phyloP scores from a whole-genome alignment of 2,113 vertebrate genomes.

The Hydrochoerus hydrochaeris region DNA sequence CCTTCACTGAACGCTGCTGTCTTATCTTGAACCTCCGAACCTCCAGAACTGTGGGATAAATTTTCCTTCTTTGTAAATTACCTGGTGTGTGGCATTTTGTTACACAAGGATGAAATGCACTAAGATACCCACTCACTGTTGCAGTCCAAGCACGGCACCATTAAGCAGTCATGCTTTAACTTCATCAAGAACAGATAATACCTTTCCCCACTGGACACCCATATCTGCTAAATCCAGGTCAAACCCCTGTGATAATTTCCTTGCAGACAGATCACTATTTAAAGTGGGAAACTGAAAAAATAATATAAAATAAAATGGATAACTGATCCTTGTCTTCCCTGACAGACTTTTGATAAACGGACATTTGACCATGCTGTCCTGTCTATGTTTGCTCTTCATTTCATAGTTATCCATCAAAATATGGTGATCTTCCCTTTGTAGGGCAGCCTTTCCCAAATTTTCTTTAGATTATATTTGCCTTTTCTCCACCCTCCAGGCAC shows the following conservation, averaged over 20 bases:
- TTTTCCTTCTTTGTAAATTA: neutral
- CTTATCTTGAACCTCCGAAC: neutral
- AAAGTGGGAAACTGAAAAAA: too few species aligned
- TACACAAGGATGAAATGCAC: neutral
- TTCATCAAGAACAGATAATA: neutral
- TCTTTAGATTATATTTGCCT: conserved; percentile 47
- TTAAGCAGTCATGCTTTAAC: neutral
- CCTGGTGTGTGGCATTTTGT: neutral
- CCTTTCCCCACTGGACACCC: neutral
- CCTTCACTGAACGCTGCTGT: rapidly evolving
- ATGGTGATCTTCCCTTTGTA: neutral
- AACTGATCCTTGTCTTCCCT: neutral
- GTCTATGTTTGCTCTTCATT: neutral
- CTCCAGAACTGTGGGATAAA: neutral
- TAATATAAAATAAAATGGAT: neutral
- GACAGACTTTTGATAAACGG: neutral
- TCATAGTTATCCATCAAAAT: conserved; percentile 27
- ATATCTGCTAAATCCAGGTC: neutral
- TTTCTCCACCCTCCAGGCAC: neutral
- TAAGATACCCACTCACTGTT: neutral
- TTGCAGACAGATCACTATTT: neutral
- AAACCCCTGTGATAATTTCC: neutral
- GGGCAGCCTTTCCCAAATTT: conserved; percentile 21
- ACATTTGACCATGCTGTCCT: neutral
- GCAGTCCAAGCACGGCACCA: neutral